Evolutionary conservation across 64 coral and sea anemone species (phyloP), one percentile per base, ranked within the genome.

Genomic region (Platygyra sinensis): DNA sequence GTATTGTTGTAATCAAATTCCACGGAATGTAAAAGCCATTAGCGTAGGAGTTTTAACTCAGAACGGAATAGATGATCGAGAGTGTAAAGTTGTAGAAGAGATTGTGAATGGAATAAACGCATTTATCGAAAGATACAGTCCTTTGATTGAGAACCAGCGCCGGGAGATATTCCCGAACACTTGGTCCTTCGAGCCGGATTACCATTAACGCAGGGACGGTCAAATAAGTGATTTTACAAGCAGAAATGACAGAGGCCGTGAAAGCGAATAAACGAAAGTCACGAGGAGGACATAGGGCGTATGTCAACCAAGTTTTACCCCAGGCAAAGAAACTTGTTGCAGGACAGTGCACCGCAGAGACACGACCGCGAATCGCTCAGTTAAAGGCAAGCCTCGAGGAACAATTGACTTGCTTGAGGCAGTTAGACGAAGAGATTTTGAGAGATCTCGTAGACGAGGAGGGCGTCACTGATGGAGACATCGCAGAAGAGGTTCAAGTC

Each of bases 221-320:
- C n/a, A 25, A 52, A 10, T 5, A 5, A 52, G 50, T 10, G 10
- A 10, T 5, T 5, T 52, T 25, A 6, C 19, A 17, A 67, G 63
- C 5, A 67, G 67, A 72, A 72, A 72, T 72, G 67, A 3, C n/a
- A 72, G 67, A 72, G 67, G 67, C 67, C 8, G 18, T 25, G 22
- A 72, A 72, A 72, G 67, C 67, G 22, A 72, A 72, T n/a, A n/a
- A n/a, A 72, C 2, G 22, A 72, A 72, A 28, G 67, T 72, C 67
- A 28, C 20, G 22, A 2, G 67, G 22, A 22, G n/a, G 67, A 72
- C 7, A 72, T 72, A 72, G n/a, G 28, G 24, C 20, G 1, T 72
- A 72, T 72, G n/a, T 22, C 67, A 72, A 72, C 67, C 67, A 72
- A n/a, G 28, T 72, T 72, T 72, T 28, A 72, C 67, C n/a, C 27